phyloP scores from a whole-genome alignment of 1,140 invertebrate genomes.

The Drosophila obscura region DNA sequence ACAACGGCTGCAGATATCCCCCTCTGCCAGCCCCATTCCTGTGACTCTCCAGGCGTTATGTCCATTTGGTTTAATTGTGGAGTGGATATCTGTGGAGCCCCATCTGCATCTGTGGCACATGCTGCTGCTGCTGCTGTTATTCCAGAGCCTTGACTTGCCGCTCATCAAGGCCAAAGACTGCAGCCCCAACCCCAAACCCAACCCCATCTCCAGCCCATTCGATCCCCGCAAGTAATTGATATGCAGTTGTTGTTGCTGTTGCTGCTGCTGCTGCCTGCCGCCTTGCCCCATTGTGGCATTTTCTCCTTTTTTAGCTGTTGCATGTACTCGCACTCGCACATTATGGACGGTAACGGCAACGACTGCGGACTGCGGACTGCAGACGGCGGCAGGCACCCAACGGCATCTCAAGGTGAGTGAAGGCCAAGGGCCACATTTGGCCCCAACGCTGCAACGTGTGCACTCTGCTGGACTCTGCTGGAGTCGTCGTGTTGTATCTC shows the following conservation, averaged over 20 bases:
- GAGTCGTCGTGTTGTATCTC: neutral
- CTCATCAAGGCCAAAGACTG: conserved; percentile 55
- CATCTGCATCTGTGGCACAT: conserved; percentile 39
- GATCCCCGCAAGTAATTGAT: conserved; percentile 50
- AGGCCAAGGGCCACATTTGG: conserved; percentile 83
- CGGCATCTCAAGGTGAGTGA: conserved; percentile 83
- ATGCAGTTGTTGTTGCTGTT: conserved; percentile 47
- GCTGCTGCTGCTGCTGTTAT: conserved; percentile 13
- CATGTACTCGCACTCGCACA: conserved; percentile 33
- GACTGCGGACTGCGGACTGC: conserved; percentile 14
- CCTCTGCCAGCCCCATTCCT: conserved; percentile 5
- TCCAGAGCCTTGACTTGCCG: conserved; percentile 42
- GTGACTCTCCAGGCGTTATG: conserved; percentile 31
- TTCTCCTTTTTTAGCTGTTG: conserved; percentile 6
- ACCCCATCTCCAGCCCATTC: neutral
- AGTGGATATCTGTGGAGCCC: conserved; percentile 30
- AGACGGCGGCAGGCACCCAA: conserved; percentile 30
- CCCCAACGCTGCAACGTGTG: conserved; percentile 7
- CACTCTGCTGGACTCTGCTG: conserved; percentile 15
- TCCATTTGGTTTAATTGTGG: conserved; percentile 76
- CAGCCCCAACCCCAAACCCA: neutral
- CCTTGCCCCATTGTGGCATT: conserved; percentile 28
- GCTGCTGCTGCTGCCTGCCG: too few species aligned
- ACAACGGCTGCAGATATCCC: conserved; percentile 11
- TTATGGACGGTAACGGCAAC: conserved; percentile 24